Percentiles rank a stretch among this genome's conserved stretches.
Conservation (phyloP, 2,888 invertebrate genomes). For the Pantelozetes paolii region DNA sequence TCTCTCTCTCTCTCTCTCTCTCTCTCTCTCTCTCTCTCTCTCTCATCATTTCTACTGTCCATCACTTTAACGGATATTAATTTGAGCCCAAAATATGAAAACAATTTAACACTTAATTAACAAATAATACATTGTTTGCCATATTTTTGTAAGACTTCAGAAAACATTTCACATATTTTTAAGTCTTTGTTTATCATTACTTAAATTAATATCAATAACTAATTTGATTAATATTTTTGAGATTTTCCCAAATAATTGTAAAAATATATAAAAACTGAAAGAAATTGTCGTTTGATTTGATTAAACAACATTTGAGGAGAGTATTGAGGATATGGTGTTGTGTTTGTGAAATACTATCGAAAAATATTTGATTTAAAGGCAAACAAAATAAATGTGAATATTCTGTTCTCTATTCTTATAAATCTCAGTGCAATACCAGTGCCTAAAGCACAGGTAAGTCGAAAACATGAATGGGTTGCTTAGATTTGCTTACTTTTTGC, state of each 20-base stretch:
- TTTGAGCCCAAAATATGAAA: not conserved
- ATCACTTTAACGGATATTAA: not conserved
- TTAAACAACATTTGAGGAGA: not conserved
- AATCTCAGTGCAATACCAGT: not conserved
- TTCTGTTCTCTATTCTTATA: not conserved
- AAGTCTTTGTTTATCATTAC: no score
- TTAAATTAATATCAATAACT: no score
- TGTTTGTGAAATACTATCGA: not conserved
- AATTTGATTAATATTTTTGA: no score
- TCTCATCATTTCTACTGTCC: not conserved
- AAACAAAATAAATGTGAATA: not conserved
- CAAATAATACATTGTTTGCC: not conserved
- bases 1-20: slow-evolving; percentile 6
- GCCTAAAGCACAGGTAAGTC: not conserved
- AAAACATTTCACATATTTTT: no score
- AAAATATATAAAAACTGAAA: no score
- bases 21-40: not conserved
- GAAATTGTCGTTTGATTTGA: not conserved
- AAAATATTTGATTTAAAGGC: not conserved
- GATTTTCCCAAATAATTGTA: no score
- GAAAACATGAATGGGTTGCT: slow-evolving; percentile 36
- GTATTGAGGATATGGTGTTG: not conserved
- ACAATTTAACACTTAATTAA: not conserved
- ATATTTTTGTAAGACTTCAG: no score
- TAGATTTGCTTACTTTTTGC: not conserved